A percentile compares a stretch with the other conserved stretches of the same genome.
Conservation (phyloP, 2,888 invertebrate species). For the Cheilosia vernalis region DNA sequence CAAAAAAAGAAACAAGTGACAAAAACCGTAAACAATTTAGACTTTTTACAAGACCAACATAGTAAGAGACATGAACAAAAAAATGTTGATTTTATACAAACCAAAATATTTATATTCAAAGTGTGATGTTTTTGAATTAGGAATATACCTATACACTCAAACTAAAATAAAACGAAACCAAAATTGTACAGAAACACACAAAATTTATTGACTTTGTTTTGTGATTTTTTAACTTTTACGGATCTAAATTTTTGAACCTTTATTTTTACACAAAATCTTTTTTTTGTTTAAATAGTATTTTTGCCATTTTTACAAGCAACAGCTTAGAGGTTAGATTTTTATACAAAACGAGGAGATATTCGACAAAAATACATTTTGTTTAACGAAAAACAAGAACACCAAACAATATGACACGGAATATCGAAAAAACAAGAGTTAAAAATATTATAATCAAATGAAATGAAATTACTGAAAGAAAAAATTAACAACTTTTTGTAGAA, state of each 20-base stretch:
- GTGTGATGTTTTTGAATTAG: constrained; percentile 70
- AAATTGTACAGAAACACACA: background rate
- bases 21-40: constrained; percentile 52
- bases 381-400: constrained; percentile 17
- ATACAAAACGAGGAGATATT: constrained; percentile 45
- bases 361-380: constrained; percentile 26
- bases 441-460: constrained; percentile 24
- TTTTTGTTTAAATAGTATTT: constrained; percentile 33
- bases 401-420: constrained; percentile 35
- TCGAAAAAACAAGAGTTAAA: constrained; percentile 40
- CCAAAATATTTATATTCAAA: constrained; percentile 32
- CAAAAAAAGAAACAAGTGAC: constrained; percentile 7
- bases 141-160: constrained; percentile 35
- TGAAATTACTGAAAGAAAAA: constrained; percentile 23
- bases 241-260: constrained; percentile 29
- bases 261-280: constrained; percentile 17
- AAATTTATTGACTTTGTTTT: constrained; percentile 25
- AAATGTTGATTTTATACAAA: constrained; percentile 33
- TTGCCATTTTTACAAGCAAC: constrained; percentile 60
- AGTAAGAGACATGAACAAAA: constrained; percentile 48
- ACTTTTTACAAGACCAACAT: constrained; percentile 72
- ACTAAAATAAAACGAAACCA: constrained; percentile 28
- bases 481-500: constrained; percentile 56
- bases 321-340: constrained; percentile 69
- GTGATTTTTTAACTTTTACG: constrained; percentile 32